Evolutionary conservation across 2,888 invertebrate species (phyloP).

Genomic region (Pseudoips prasinana): DNA sequence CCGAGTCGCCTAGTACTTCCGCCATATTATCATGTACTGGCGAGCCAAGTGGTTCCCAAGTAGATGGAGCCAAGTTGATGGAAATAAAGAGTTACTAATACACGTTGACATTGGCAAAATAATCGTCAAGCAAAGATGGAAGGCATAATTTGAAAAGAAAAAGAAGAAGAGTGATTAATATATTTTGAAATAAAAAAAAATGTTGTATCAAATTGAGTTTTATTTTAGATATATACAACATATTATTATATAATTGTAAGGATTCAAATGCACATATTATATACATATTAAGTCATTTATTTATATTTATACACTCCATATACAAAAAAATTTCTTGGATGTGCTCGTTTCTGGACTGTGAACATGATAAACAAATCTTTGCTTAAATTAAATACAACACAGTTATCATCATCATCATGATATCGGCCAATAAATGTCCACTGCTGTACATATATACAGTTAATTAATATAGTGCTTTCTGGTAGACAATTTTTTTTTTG

Average conservation of each 20-base stretch:
- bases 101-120: slow-evolving; percentile 11
- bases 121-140: slow-evolving; percentile 4
- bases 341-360: slow-evolving; percentile 10
- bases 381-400: slow-evolving; percentile 10
- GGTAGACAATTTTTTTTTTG: slow-evolving; percentile 1
- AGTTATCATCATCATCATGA: slow-evolving; percentile 1
- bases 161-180: slow-evolving; percentile 6
- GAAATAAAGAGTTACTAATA: slow-evolving; percentile 17
- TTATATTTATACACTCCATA: slow-evolving; percentile 3
- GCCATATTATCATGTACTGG: slow-evolving; percentile 20
- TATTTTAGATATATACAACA: slow-evolving; percentile 8
- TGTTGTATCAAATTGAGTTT: slow-evolving; percentile 14
- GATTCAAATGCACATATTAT: slow-evolving; percentile 6
- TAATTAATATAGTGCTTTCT: slow-evolving; percentile 5
- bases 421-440: slow-evolving; percentile 4
- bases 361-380: slow-evolving; percentile 12
- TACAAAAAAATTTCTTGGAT: slow-evolving; percentile 4
- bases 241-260: slow-evolving; percentile 4
- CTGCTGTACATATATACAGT: slow-evolving; percentile 8
- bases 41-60: slow-evolving; percentile 21
- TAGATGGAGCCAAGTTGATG: slow-evolving; percentile 13
- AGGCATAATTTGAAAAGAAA: slow-evolving; percentile 5
- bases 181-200: slow-evolving; percentile 11
- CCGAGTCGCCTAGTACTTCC: slow-evolving; percentile 20
- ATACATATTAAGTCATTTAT: slow-evolving; percentile 6